Conservation (phyloP, 2,888 invertebrate genomes). For the Tenthredo notha region DNA sequence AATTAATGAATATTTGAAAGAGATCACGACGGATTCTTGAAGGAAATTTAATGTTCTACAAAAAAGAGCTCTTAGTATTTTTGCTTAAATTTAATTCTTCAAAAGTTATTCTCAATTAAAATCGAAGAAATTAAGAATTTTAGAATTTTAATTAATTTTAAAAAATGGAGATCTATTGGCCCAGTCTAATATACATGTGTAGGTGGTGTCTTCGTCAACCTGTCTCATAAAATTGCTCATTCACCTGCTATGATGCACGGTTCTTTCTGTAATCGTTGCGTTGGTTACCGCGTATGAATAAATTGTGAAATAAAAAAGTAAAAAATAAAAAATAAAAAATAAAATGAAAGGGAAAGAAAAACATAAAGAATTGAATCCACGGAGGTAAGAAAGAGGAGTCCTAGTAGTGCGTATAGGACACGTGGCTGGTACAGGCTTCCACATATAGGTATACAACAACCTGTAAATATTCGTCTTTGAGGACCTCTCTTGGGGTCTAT, state of each 20-base stretch:
- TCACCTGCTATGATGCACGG: conserved; percentile 1
- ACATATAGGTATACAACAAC: not conserved
- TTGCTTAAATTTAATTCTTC: too few species aligned
- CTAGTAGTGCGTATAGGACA: not conserved
- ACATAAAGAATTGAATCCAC: not conserved
- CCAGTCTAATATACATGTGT: too few species aligned
- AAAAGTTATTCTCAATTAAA: too few species aligned
- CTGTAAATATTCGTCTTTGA: conserved; percentile 10
- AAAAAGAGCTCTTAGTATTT: too few species aligned
- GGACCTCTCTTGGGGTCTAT: conserved; percentile 8
- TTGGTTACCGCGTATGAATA: not conserved
- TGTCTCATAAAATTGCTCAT: not conserved
- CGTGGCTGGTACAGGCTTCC: not conserved
- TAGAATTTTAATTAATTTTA: too few species aligned
- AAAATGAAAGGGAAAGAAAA: not conserved
- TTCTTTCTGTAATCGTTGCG: not conserved
- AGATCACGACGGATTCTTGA: too few species aligned
- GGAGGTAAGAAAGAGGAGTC: not conserved
- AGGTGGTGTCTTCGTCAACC: conserved; percentile 4
- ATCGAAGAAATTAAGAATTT: too few species aligned
- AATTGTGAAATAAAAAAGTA: not conserved
- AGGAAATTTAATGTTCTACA: too few species aligned
- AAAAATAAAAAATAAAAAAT: too few species aligned
- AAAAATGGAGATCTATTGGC: too few species aligned
- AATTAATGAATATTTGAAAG: too few species aligned